Evolutionary conservation across 2,797 vertebrate genomes (phyloP).

Genomic region (Manis crassicaudata): DNA sequence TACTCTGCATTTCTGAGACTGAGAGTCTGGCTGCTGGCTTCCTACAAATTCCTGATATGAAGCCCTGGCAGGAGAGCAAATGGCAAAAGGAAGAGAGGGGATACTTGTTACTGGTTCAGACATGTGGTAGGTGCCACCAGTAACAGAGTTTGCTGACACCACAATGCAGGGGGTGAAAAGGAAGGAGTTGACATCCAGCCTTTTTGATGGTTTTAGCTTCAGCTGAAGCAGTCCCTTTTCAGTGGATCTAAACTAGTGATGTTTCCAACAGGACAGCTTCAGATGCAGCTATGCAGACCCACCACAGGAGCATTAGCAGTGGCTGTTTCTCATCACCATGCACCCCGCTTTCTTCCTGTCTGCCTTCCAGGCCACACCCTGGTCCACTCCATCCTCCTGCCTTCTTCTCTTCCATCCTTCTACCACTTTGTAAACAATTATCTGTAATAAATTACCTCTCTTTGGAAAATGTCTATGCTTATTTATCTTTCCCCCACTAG

Average conservation of each 20-base stretch:
- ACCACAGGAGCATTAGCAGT: accelerated
- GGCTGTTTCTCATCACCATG: no score
- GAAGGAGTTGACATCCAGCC: no score
- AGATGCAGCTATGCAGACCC: not conserved
- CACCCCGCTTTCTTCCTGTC: not conserved
- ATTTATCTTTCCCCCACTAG: not conserved
- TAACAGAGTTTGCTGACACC: not conserved
- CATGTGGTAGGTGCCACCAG: not conserved
- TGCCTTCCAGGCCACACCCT: not conserved
- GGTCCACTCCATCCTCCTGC: accelerated
- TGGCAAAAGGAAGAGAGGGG: not conserved
- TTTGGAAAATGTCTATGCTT: not conserved
- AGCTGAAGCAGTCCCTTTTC: not conserved
- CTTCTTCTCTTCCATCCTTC: not conserved
- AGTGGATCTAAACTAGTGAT: not conserved
- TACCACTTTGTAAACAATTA: not conserved
- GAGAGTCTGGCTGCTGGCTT: not conserved
- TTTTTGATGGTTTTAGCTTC: not conserved
- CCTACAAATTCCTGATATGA: not conserved
- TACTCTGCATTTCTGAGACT: not conserved
- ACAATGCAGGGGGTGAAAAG: not conserved
- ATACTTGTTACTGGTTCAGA: not conserved
- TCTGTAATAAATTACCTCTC: not conserved
- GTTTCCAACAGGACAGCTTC: not conserved
- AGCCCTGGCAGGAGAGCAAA: not conserved